Percentiles rank a stretch among this genome's conserved stretches.
Evolutionary conservation across 2,113 vertebrate genomes (phyloP).

Genomic region (Notarius lentiginosus): DNA sequence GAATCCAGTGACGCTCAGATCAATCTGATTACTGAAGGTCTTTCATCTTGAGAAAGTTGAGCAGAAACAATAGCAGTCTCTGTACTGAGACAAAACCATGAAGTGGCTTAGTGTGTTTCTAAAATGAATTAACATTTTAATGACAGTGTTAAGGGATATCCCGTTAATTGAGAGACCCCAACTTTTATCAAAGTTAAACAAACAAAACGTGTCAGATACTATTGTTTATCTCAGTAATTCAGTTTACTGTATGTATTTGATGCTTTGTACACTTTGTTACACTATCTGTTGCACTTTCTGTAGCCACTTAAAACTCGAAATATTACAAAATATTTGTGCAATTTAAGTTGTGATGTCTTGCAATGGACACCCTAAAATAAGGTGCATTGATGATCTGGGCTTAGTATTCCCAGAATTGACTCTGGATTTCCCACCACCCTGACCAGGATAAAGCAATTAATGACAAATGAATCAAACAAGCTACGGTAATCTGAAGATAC

Average conservation of each 20-base stretch:
- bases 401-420: neutral
- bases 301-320: neutral
- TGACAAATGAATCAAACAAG: neutral
- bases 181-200: neutral
- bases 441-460: neutral
- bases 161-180: neutral
- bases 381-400: neutral
- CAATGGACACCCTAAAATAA: neutral
- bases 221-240: neutral
- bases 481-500: neutral
- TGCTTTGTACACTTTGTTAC: neutral
- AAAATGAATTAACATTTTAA: neutral
- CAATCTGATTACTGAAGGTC: constrained; percentile 69
- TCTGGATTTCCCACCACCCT: neutral
- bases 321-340: neutral
- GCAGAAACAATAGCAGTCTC: constrained; percentile 51
- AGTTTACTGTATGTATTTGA: neutral
- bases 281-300: neutral
- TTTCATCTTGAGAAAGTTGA: constrained; percentile 57
- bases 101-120: constrained; percentile 38
- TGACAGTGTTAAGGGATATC: neutral
- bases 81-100: constrained; percentile 38
- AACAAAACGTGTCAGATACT: neutral
- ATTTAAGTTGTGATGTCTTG: neutral
- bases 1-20: constrained; percentile 57